Evolutionary conservation across 2,888 invertebrate genomes (phyloP).

Genomic region (Epistrophella euchroma): DNA sequence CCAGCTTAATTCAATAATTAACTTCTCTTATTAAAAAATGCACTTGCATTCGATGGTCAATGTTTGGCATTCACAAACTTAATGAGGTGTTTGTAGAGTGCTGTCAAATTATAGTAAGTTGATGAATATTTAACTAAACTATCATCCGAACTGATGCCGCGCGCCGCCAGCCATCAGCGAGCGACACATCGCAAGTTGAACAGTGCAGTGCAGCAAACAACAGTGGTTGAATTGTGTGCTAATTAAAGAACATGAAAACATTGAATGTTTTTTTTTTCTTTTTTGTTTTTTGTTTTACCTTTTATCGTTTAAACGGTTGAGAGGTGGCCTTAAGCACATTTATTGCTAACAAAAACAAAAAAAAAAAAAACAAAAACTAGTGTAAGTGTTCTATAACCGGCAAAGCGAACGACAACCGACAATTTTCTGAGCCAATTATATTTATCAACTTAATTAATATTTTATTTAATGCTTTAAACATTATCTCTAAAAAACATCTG

Average conservation of each 20-base stretch:
- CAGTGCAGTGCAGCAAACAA: conserved; percentile 4
- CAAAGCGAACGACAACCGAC: conserved; percentile 13
- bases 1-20: conserved; percentile 5
- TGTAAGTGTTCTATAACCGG: not conserved
- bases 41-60: conserved; percentile 21
- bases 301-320: conserved; percentile 18
- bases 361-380: not conserved
- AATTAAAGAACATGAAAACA: conserved; percentile 37
- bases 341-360: conserved; percentile 25
- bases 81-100: not conserved
- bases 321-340: conserved; percentile 47
- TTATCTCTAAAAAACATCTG: conserved; percentile 26
- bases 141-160: not conserved
- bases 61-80: conserved; percentile 50
- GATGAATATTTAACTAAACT: conserved; percentile 5
- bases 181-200: conserved; percentile 1
- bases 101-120: not conserved
- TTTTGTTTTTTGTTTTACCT: not conserved
- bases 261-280: conserved; percentile 10
- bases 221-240: conserved; percentile 24
- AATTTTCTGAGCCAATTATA: conserved; percentile 17
- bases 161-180: no score
- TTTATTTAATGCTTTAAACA: not conserved
- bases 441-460: conserved; percentile 21
- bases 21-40: not conserved